These are phyloP conservation scores for Glossophaga mutica DNA, from an alignment of 2,797 vertebrate genomes.

Conservation along the genomic window DNA sequence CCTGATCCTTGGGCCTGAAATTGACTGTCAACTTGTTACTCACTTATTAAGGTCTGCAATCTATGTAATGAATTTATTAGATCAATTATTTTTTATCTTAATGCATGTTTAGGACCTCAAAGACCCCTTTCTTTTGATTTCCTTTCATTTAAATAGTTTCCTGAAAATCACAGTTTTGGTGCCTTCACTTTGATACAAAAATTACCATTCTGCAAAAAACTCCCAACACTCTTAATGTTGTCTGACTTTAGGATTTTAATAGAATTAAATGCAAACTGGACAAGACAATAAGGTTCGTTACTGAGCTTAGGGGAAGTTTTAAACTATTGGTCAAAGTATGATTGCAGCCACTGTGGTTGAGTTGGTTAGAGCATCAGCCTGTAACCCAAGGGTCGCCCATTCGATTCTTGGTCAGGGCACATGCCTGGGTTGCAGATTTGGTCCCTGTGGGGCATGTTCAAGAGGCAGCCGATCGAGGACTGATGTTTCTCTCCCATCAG, in stretches of 20 bases:
- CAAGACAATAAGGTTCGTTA: slow-evolving; percentile 48
- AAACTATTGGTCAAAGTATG: not conserved
- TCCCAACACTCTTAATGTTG: slow-evolving; percentile 68
- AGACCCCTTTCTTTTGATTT: slow-evolving; percentile 51
- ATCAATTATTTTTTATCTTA: slow-evolving; percentile 80
- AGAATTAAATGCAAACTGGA: slow-evolving; percentile 77
- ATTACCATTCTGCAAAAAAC: slow-evolving; percentile 70
- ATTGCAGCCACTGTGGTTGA: not conserved
- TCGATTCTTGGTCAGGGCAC: not conserved
- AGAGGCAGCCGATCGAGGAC: no score
- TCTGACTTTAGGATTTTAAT: slow-evolving; percentile 76
- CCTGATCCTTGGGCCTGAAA: slow-evolving; percentile 69
- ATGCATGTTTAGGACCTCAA: slow-evolving; percentile 79
- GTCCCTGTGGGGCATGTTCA: no score
- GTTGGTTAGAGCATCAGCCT: not conserved
- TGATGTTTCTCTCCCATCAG: no score
- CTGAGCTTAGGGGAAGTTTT: slow-evolving; percentile 21
- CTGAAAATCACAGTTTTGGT: slow-evolving; percentile 46
- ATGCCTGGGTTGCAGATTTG: no score
- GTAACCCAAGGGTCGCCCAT: no score
- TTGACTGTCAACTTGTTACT: slow-evolving; percentile 75
- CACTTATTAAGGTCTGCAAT: slow-evolving; percentile 71
- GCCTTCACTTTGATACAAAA: slow-evolving; percentile 79
- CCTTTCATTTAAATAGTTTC: slow-evolving; percentile 64
- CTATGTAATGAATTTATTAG: slow-evolving; percentile 81